Conservation (phyloP, 2,797 vertebrate genomes). For the Eptatretus atami region DNA sequence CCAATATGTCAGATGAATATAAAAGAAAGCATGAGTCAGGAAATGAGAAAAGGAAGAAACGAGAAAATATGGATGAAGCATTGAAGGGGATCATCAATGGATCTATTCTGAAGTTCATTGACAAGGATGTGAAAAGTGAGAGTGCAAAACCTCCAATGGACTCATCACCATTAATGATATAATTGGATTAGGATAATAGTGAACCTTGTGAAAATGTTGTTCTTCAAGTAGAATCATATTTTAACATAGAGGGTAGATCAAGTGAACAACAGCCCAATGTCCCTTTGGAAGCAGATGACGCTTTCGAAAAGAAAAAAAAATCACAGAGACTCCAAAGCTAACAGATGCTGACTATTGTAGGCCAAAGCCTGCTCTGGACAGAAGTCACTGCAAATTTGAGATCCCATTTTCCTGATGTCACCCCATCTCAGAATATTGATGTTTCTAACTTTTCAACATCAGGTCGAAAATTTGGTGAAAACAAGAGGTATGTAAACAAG, state of each 20-base stretch:
- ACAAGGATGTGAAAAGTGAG: conserved; percentile 3
- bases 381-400: background rate
- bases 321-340: conserved; percentile 1
- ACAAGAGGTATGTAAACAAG: no score
- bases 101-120: conserved; percentile 3
- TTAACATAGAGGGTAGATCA: background rate
- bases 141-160: background rate
- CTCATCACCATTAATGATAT: conserved; percentile 4
- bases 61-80: background rate
- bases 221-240: background rate
- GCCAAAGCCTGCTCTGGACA: background rate
- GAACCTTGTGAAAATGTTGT: conserved; percentile 1
- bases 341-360: background rate
- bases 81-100: background rate
- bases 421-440: background rate
- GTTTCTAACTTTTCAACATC: no score
- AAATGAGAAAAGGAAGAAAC: background rate
- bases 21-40: background rate
- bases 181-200: conserved; percentile 2
- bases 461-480: no score
- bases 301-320: background rate
- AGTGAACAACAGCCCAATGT: background rate
- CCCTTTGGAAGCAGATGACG: background rate
- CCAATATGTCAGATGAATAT: background rate
- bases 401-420: background rate